These are phyloP conservation scores for Thalpophila matura DNA, from an alignment of 2,888 invertebrate genomes.

Conservation along the genomic window DNA sequence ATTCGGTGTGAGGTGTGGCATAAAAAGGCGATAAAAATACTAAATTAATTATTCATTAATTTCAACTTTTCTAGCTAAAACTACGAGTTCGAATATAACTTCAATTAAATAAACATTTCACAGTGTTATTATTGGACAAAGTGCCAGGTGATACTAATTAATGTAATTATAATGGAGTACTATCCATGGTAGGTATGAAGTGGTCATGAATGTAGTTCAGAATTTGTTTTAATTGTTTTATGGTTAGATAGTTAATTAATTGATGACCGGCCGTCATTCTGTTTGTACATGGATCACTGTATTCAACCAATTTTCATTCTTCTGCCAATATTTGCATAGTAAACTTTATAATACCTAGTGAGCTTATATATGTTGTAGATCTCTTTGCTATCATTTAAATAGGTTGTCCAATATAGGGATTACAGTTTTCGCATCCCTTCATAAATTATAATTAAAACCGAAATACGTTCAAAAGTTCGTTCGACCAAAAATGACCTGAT, in stretches of 20 bases:
- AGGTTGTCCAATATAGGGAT: not conserved
- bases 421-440: not conserved
- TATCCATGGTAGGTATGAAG: conserved; percentile 1
- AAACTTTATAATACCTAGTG: not conserved
- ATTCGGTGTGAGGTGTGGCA: conserved; percentile 76
- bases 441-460: not conserved
- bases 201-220: conserved; percentile 13
- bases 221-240: conserved; percentile 32
- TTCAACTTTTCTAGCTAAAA: conserved; percentile 28
- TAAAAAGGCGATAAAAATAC: conserved; percentile 57
- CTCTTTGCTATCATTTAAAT: conserved; percentile 5
- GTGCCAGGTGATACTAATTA: conserved; percentile 33
- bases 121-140: conserved; percentile 14
- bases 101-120: not conserved
- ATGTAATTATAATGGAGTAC: conserved; percentile 21
- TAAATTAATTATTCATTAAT: conserved; percentile 53
- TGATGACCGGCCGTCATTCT: not conserved
- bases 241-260: conserved; percentile 32
- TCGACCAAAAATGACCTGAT: not conserved
- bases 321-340: not conserved
- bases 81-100: not conserved
- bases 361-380: not conserved
- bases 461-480: conserved; percentile 13
- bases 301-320: conserved; percentile 6
- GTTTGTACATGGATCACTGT: conserved; percentile 3